Base-by-base conservation (phyloP, 2,888 invertebrate species). In the Cancer borealis region DNA sequence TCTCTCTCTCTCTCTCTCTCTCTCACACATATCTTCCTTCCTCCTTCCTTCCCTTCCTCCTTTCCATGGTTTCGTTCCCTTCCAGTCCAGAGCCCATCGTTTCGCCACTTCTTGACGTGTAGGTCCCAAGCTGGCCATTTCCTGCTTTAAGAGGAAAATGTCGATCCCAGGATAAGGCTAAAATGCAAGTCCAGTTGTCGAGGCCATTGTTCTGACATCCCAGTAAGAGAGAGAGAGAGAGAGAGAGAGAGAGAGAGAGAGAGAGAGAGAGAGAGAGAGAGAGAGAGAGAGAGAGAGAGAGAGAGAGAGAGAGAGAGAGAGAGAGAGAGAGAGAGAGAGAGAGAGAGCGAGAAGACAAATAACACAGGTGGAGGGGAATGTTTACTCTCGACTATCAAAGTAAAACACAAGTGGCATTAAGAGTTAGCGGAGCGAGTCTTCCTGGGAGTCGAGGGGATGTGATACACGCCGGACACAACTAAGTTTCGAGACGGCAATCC, bases 121-220 rank as follows among this genome's bases (percentile, higher is more conserved):
- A 92, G 39, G 66, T 92, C 92, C 79, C 92, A 46, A 26, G 92
- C 73, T 92, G 92, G 47, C 92, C 46, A 47, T 92, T 92, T n/a
- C 46, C 46, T 92, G 79, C 79, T 92, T 79, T 79, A 92, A 73
- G 79, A 84, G 92, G 79, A 92, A 92, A 92, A 92, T 92, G 92
- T 92, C 47, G 79, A 45, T 92, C 92, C 92, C 92, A 79, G 47
- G 46, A 79, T 47, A 46, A 79, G 84, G 79, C 84, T 79, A 92
- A 92, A 92, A 79, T 79, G n/a, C 91, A 45, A 66, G 91, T 26
- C n/a, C 39, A 12, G 92, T 39, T 30, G 47, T 45, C 45, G 79
- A 26, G 12, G 46, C 79, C 92, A 47, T 92, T 92, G 92, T 92
- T 79, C 79, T 60, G 46, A 92, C 92, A 79, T 46, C 92, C 92